Evolutionary conservation across 2,888 invertebrate genomes (phyloP), one percentile per base, ranked within the genome.

Genomic region (Dicroscelio sp.): DNA sequence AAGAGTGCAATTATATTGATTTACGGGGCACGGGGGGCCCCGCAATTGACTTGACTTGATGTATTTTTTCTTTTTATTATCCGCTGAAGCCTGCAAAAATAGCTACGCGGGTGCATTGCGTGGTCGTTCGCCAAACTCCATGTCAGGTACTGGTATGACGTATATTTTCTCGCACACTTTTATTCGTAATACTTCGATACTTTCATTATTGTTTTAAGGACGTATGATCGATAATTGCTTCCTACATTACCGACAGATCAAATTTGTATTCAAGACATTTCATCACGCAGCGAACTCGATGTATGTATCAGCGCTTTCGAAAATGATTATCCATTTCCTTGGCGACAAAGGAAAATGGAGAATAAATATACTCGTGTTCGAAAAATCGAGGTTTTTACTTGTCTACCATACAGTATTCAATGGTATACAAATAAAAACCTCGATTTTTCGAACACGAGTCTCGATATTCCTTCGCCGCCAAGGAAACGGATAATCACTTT

Each of bases 21-120:
- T 93, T 91, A 55, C 85, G 92, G 95, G 94, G 93, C 73, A 79
- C 78, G 91, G 91, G 92, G 94, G 92, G 90, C 92, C 91, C 91
- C 91, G 75, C 63, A 85, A 94, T 94, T 94, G 94, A 96, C 94
- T 94, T 96, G 94, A 96, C 95, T 96, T 96, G 96, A 96, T 95
- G 95, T 96, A 95, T 96, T 96, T 96, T 96, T 96, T 96, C 96
- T 96, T 96, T 96, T 96, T 96, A 96, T 96, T 96, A 94, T 95
- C 96, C 95, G 95, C 95, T 95, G 96, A 96, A 97, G 96, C 96
- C 96, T 96, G 96, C 96, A 96, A 96, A 97, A 97, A 97, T 98
- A 98, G 98, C 97, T 99, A 99, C 98, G 99, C 99, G 97, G 98
- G 98, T 97, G 98, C 98, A 97, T 98, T 99, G 97, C 98, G 98